Base-by-base conservation (phyloP, 1,140 invertebrate species). In the Tenebrio molitor region DNA sequence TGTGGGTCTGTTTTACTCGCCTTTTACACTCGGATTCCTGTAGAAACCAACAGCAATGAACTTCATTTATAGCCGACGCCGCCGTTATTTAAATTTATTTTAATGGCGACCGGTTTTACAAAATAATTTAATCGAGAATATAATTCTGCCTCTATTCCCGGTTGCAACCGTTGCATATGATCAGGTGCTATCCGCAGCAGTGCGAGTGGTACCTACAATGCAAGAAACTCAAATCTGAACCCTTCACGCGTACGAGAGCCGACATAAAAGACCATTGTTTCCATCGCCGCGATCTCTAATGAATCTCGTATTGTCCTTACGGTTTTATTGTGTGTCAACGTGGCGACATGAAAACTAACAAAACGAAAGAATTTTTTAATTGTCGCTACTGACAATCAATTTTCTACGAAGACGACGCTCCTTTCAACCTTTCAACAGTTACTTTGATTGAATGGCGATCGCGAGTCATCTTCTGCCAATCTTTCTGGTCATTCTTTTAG, bases 31-130 rank as follows among this genome's bases (percentile, higher is more conserved):
- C 39, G 17, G 44, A 69, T 58, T 69, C 68, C 44, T 69, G 46
- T 69, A 39, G n/a, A 34, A 62, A 62, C 16, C 50, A 62, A 44
- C 53, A 69, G 66, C 66, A 62, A 70, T 70, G 69, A 63, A 70
- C 34, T 63, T 70, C 34, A 42, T 62, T 42, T 62, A 42, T 25
- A 29, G 36, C 15, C 50, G 50, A 25, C 50, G 69, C 50, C 33
- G 50, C 29, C 23, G 50, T 70, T 70, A 70, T 70, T 58, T 58
- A 70, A 70, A 70, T 70, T 70, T 70, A 70, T 70, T 70, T 62
- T 70, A 70, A 70, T 70, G 15, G 34, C 50, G 69, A 70, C 69
- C 69, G 69, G 69, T 70, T 70, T 58, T 63, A 69, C 42, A 39
- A 70, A 70, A 70, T 70, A 70, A 70, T 42, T 70, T 70, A 62